Evolutionary conservation across 1,140 invertebrate genomes (phyloP).

Genomic region (Cotesia vestalis): DNA sequence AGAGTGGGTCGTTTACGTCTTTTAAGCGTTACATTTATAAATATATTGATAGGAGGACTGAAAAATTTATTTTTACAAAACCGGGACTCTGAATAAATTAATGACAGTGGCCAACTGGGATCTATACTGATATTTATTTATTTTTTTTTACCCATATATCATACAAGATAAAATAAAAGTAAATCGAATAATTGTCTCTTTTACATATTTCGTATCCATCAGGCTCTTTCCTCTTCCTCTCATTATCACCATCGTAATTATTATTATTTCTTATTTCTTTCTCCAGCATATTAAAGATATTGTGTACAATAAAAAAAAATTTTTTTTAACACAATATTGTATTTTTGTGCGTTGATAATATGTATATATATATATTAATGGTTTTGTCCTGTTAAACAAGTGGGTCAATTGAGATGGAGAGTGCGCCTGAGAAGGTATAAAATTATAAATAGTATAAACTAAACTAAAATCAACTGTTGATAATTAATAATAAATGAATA

Average conservation of each 20-base stretch:
- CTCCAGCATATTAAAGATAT: neutral
- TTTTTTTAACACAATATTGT: too few relatives aligned
- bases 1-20: conserved; percentile 52
- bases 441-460: too few relatives aligned
- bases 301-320: too few relatives aligned
- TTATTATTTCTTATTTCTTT: conserved; percentile 8
- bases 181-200: conserved; percentile 47
- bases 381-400: conserved; percentile 64
- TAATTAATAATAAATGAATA: too few relatives aligned
- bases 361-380: conserved; percentile 40
- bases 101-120: neutral
- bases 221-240: conserved; percentile 27
- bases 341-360: conserved; percentile 23
- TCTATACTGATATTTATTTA: conserved; percentile 30
- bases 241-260: neutral
- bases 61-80: neutral
- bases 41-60: conserved; percentile 12
- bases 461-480: too few relatives aligned
- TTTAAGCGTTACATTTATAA: conserved; percentile 15
- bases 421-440: conserved; percentile 38
- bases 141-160: too few relatives aligned
- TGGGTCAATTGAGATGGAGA: conserved; percentile 65
- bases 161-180: conserved; percentile 51
- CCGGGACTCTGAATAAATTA: conserved; percentile 7
- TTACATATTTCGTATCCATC: neutral